Conservation (phyloP, 2,888 invertebrate genomes). For the Ophioninae sp. region DNA sequence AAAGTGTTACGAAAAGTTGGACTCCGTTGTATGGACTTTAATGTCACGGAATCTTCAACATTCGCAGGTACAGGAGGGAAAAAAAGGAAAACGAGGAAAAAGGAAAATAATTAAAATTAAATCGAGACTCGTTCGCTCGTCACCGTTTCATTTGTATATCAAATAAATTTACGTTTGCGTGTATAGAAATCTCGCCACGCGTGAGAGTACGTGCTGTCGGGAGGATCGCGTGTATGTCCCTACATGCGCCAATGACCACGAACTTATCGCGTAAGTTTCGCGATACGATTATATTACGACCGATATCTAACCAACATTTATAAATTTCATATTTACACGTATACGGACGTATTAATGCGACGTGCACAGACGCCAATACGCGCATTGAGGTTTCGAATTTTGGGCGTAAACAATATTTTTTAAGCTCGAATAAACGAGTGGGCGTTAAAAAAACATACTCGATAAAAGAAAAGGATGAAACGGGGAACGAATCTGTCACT, state of each 20-base stretch:
- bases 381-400: neutral
- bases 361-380: neutral
- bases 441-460: neutral
- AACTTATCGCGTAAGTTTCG: constrained; percentile 38
- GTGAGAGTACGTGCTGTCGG: constrained; percentile 64
- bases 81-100: neutral
- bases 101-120: neutral
- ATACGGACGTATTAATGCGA: neutral
- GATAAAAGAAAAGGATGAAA: neutral
- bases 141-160: neutral
- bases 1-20: neutral
- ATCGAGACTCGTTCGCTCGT: neutral
- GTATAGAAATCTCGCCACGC: constrained; percentile 60
- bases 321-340: neutral
- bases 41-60: too few species aligned
- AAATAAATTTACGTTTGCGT: neutral
- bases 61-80: neutral
- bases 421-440: neutral
- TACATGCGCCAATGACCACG: constrained; percentile 61
- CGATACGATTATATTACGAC: constrained; percentile 33
- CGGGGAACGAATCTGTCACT: neutral
- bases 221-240: constrained; percentile 61
- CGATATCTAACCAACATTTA: neutral
- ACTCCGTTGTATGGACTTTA: too few species aligned
- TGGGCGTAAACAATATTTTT: neutral